Percentiles rank a stretch among this genome's conserved stretches.
phyloP scores from a whole-genome alignment of 2,797 vertebrate genomes.

The Gorsachius magnificus region DNA sequence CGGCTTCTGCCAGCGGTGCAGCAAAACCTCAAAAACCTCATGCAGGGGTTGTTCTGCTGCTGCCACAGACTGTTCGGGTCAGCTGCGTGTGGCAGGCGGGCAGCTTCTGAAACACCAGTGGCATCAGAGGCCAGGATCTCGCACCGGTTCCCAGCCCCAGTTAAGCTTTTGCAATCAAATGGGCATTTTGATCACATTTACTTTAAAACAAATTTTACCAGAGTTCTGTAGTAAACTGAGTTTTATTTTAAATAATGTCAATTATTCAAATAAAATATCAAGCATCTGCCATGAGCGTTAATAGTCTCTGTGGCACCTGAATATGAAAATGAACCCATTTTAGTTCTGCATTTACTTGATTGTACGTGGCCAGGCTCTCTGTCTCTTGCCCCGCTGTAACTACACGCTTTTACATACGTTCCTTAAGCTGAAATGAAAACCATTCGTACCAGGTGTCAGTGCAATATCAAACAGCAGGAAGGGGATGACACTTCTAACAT shows the following conservation, averaged over 20 bases:
- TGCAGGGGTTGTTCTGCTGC: neutral
- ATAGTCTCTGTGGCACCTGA: no score
- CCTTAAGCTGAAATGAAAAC: neutral
- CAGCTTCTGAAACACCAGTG: neutral
- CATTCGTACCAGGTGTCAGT: neutral
- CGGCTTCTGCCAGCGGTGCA: accelerated
- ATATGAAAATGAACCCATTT: neutral
- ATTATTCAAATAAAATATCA: neutral
- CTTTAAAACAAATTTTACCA: neutral
- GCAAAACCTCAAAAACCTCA: no score
- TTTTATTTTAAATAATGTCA: constrained; percentile 41
- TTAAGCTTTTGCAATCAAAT: neutral
- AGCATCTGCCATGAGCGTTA: neutral
- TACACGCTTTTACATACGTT: accelerated
- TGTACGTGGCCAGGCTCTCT: neutral
- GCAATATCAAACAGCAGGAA: neutral
- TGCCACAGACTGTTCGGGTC: accelerated
- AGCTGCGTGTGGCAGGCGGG: accelerated
- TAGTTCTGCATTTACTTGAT: neutral
- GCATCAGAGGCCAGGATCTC: accelerated
- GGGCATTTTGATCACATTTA: neutral
- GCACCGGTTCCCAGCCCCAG: accelerated
- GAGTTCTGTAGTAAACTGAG: neutral
- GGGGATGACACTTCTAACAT: neutral
- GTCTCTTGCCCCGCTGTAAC: neutral